These are phyloP conservation scores for Drosophila ambigua DNA, from an alignment of 1,140 invertebrate genomes.

Conservation along the genomic window DNA sequence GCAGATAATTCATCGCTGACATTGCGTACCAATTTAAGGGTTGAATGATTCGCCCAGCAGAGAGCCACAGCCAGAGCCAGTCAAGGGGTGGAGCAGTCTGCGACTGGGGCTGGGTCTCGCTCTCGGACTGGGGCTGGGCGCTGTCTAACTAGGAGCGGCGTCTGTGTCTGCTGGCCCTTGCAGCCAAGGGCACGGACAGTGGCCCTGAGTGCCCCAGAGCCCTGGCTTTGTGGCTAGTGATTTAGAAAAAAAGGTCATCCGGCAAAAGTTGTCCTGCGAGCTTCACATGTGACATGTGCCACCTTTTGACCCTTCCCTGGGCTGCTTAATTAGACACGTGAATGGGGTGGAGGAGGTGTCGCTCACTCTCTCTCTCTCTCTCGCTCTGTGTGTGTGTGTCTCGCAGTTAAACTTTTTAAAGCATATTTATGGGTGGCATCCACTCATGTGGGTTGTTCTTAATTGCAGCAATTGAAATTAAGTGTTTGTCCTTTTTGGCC, in stretches of 20 bases:
- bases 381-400: conserved; percentile 20
- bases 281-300: conserved; percentile 58
- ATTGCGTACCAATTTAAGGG: conserved; percentile 82
- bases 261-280: conserved; percentile 59
- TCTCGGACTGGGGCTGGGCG: neutral
- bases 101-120: neutral
- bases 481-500: conserved; percentile 65
- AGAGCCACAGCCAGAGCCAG: conserved; percentile 10
- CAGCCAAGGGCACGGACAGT: conserved; percentile 53
- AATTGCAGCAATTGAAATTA: conserved; percentile 81
- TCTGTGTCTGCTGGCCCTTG: conserved; percentile 63
- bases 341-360: conserved; percentile 40
- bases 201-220: conserved; percentile 37
- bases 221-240: conserved; percentile 67
- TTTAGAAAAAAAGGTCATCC: conserved; percentile 79
- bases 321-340: conserved; percentile 78
- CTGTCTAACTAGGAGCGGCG: conserved; percentile 58
- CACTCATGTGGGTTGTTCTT: conserved; percentile 63
- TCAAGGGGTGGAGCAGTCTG: conserved; percentile 19
- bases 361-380: conserved; percentile 16
- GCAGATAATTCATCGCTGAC: conserved; percentile 82
- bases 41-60: conserved; percentile 74
- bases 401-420: conserved; percentile 64
- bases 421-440: conserved; percentile 64
- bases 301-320: conserved; percentile 31